Base-by-base conservation (phyloP, 2,888 invertebrate species). In the Trilocha varians region DNA sequence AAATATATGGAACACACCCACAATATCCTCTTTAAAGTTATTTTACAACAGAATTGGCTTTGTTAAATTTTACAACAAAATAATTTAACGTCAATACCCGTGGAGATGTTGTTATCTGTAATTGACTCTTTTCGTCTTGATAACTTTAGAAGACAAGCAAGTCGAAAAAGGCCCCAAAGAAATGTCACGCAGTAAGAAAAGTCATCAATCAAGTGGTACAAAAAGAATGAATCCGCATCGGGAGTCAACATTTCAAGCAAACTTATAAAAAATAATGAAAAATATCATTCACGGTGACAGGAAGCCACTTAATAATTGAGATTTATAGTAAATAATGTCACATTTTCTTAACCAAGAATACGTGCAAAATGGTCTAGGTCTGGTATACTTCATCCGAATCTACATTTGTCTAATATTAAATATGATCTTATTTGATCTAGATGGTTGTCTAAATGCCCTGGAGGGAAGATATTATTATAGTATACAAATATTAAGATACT, bases 181-280 rank as follows among this genome's bases (percentile, higher is more conserved):
- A 68, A 59, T 67, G 76, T 73, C 74, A 65, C 66, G 54, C 50
- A 62, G 60, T 65, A 65, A 68, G 71, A 69, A 71, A 74, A 70
- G 58, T 71, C 76, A 82, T 80, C 76, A 78, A 78, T 82, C 79
- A 80, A 66, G 64, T 44, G 62, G 49, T 54, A 65, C 64, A 71
- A 70, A 73, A 77, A 74, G 63, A 58, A 67, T 55, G 62, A 70
- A 67, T 63, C 59, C 68, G 60, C 67, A 53, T 57, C 59, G 60
- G 58, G 69, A 60, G 65, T 62, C 61, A 73, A 63, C 62, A 67
- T 65, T 61, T 65, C 62, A 53, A 55, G 59, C 55, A 59, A 40
- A 40, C 40, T 40, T 35, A 35, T 15, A 35, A 40, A 40, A 40
- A 40, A 40, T 35, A 34, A 18, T 32, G 8, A 16, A 15, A 32